Conservation (phyloP, 2,888 invertebrate genomes). For the Heliconius sara region DNA sequence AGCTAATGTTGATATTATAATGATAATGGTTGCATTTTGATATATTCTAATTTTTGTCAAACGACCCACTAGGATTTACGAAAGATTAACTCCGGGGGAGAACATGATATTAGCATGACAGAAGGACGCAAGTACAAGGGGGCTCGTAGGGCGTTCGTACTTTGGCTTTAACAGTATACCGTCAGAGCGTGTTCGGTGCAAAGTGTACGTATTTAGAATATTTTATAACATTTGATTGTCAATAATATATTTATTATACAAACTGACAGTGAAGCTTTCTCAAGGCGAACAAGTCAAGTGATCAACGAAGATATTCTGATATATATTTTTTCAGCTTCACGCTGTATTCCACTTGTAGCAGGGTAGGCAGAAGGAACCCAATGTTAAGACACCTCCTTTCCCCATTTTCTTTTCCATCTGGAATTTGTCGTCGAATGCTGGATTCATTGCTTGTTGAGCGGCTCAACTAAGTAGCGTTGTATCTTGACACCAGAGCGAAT, state of each 20-base stretch:
- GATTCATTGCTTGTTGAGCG: no score
- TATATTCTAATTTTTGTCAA: slow-evolving; percentile 74
- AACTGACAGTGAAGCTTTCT: no score
- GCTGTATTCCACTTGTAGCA: no score
- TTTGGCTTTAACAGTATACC: slow-evolving; percentile 11
- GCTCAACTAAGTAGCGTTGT: no score
- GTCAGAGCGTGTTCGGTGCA: background rate
- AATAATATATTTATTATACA: background rate
- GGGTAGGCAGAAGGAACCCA: no score
- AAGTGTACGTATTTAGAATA: background rate
- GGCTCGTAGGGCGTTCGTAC: slow-evolving; percentile 27
- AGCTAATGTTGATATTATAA: slow-evolving; percentile 72
- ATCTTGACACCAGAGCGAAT: no score
- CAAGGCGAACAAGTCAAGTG: no score
- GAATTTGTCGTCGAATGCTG: no score
- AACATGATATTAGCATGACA: slow-evolving; percentile 69
- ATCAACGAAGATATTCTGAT: no score
- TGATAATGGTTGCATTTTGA: slow-evolving; percentile 77
- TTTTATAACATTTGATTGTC: background rate
- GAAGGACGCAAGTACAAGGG: slow-evolving; percentile 42
- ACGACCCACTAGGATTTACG: slow-evolving; percentile 74
- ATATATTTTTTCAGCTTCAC: no score
- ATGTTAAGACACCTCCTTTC: no score
- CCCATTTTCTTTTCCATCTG: no score
- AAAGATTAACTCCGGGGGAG: slow-evolving; percentile 75